Percentiles rank a stretch among this genome's conserved stretches.
Conservation (phyloP, 2,113 vertebrate genomes). For the Marmota monax region DNA sequence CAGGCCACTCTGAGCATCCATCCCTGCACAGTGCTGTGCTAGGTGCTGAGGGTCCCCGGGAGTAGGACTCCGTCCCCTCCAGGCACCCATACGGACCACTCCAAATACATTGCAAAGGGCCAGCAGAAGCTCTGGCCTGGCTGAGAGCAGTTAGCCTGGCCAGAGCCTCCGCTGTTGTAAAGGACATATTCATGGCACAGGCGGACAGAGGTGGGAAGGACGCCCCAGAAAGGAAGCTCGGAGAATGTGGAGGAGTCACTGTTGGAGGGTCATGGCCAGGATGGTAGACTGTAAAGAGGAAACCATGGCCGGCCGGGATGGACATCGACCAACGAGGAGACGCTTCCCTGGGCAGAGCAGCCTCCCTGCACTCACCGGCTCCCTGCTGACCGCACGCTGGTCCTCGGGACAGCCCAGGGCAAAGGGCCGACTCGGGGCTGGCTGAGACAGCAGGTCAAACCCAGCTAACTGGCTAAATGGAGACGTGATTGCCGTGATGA, state of each 20-base stretch:
- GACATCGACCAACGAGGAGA: accelerated
- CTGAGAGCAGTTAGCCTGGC: neutral
- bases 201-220: neutral
- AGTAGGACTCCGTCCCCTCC: accelerated
- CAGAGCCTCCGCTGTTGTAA: neutral
- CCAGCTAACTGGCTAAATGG: constrained; percentile 86
- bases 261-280: accelerated
- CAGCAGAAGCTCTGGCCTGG: neutral
- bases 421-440: constrained; percentile 26
- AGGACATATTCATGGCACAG: neutral
- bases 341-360: no score
- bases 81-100: accelerated
- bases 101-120: accelerated
- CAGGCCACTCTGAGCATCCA: accelerated
- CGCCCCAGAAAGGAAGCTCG: neutral
- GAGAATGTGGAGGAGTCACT: accelerated
- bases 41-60: neutral
- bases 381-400: neutral
- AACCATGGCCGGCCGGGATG: accelerated
- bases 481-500: constrained; percentile 86
- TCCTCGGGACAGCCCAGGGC: constrained; percentile 25
- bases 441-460: constrained; percentile 69
- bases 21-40: accelerated
- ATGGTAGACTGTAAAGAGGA: accelerated
- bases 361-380: accelerated